Evolutionary conservation across 1,140 invertebrate genomes (phyloP).

Genomic region (Harpegnathos saltator): DNA sequence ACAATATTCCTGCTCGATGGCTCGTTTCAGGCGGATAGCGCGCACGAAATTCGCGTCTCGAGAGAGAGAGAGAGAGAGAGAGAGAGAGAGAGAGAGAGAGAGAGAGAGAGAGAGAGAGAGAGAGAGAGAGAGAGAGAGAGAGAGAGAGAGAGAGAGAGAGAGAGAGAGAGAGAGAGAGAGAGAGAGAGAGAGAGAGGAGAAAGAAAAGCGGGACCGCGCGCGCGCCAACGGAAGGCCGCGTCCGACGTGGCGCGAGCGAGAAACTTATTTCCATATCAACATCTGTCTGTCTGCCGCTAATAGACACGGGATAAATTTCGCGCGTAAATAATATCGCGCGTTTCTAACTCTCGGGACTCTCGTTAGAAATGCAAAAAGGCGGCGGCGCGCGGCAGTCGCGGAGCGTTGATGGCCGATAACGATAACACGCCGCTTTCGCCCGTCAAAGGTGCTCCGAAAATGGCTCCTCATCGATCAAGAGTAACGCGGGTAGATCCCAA

Average conservation of each 20-base stretch:
- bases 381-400: neutral
- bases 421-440: constrained; percentile 25
- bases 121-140: neutral
- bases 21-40: neutral
- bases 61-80: neutral
- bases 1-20: constrained; percentile 13
- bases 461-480: constrained; percentile 34
- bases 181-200: neutral
- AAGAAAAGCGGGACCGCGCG: neutral
- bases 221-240: neutral
- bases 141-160: too few species aligned
- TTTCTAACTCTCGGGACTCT: constrained; percentile 15
- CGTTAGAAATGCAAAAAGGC: constrained; percentile 7
- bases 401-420: constrained; percentile 28
- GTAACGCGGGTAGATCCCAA: constrained; percentile 53
- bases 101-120: too few species aligned
- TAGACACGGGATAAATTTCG: neutral
- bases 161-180: neutral
- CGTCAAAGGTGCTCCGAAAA: constrained; percentile 51
- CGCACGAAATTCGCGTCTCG: neutral
- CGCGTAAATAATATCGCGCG: neutral
- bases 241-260: neutral
- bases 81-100: neutral
- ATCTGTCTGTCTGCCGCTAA: neutral
- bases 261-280: neutral